phyloP scores from a whole-genome alignment of 2,113 vertebrate species.

The Hiodon alosoides region DNA sequence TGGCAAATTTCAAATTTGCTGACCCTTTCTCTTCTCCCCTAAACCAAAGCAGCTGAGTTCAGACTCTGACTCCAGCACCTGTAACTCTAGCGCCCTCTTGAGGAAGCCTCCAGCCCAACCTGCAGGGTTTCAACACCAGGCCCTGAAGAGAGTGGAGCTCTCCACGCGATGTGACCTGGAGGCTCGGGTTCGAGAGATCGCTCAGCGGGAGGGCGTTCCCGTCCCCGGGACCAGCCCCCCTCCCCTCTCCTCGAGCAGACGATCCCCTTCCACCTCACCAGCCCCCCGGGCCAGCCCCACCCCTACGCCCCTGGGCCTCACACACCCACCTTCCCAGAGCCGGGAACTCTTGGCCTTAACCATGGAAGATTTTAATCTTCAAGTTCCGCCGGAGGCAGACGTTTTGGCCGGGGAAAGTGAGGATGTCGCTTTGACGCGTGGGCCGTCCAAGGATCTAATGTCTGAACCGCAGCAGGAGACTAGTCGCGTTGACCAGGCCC shows the following conservation, averaged over 20 bases:
- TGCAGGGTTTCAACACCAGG: neutral
- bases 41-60: conserved; percentile 50
- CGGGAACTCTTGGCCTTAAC: neutral
- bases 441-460: neutral
- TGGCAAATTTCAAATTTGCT: neutral
- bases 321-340: conserved; percentile 18
- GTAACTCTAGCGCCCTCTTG: conserved; percentile 22
- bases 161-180: conserved; percentile 20
- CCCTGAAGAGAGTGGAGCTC: conserved; percentile 14
- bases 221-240: conserved; percentile 15
- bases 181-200: conserved; percentile 38
- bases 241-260: conserved; percentile 60
- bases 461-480: neutral
- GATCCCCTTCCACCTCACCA: conserved; percentile 40
- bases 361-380: neutral
- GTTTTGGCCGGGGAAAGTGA: neutral
- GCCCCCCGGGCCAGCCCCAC: conserved; percentile 16
- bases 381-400: neutral
- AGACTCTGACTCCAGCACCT: conserved; percentile 57
- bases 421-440: neutral
- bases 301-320: conserved; percentile 32
- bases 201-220: conserved; percentile 42
- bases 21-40: conserved; percentile 3
- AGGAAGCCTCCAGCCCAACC: neutral
- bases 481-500: neutral